Base-by-base conservation (phyloP, 2,113 vertebrate genomes). In the Hippocampus mohnikei region DNA sequence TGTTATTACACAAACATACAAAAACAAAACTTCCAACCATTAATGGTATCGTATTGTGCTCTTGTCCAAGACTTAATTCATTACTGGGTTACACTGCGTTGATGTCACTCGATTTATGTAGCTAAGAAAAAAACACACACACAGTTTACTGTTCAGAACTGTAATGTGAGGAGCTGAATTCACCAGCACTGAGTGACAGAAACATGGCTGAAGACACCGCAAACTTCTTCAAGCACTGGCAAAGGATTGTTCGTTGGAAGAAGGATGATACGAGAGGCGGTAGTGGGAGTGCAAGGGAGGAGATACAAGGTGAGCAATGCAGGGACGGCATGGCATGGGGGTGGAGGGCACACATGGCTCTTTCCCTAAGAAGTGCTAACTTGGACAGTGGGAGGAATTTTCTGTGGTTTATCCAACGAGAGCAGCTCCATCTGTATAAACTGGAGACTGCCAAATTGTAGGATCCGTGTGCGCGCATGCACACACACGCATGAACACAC, bases 401-500 rank as follows among this genome's bases (percentile, higher is more conserved):
- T 92, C 83, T 92, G 91, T 89, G 93, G 92, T 92, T 93, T 92
- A 93, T 93, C 89, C 90, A 91, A 89, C 84, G 84, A 91, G 89
- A 92, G 90, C 90, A 84, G 88, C 92, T 92, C 93, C 93, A 93
- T 93, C 93, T 93, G 93, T 93, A 92, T 92, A 93, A 93, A 93
- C 91, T 90, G 85, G 83, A 86, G 88, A 79, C 82, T 90, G 92
- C 92, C 92, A 93, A 91, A 90, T 89, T 88, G 84, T 91, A 89
- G 87, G 83, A 90, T 88, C 86, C 75, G 81, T 86, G 83, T 12
- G 25, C 25, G 25, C 1, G 11, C 25, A 58, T 37, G 52, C 52
- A 62, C 58, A 69, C 65, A 67, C 71, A 71, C 62, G 59, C 73
- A 80, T 46, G 42, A 69, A 69, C 52, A 75, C 55, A 64, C 58